Conservation (phyloP, 2,888 invertebrate species). For the Eudemis profundana region DNA sequence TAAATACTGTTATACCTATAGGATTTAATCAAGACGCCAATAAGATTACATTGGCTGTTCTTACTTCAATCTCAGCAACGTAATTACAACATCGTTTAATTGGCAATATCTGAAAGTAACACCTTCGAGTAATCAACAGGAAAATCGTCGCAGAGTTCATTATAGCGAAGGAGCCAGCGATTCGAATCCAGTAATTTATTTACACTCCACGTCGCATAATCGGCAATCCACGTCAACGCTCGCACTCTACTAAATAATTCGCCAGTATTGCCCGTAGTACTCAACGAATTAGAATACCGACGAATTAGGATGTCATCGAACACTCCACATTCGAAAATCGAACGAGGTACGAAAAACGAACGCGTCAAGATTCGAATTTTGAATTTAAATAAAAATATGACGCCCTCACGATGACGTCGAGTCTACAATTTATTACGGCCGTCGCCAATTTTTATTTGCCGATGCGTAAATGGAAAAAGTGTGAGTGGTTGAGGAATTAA, state of each 20-base stretch:
- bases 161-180: slow-evolving; percentile 29
- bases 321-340: slow-evolving; percentile 62
- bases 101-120: slow-evolving; percentile 38
- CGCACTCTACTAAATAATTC: slow-evolving; percentile 43
- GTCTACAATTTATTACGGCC: slow-evolving; percentile 78
- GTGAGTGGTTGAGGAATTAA: slow-evolving; percentile 54
- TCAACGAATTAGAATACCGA: slow-evolving; percentile 50
- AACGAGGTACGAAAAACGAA: too few relatives aligned
- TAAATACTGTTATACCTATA: slow-evolving; percentile 1
- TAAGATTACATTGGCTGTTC: slow-evolving; percentile 17
- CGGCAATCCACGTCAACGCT: slow-evolving; percentile 42
- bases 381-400: slow-evolving; percentile 77
- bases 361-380: slow-evolving; percentile 73
- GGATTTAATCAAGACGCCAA: slow-evolving; percentile 11
- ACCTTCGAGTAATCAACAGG: slow-evolving; percentile 26
- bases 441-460: slow-evolving; percentile 56
- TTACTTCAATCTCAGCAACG: slow-evolving; percentile 3
- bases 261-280: slow-evolving; percentile 8
- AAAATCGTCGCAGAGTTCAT: slow-evolving; percentile 34
- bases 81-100: slow-evolving; percentile 27
- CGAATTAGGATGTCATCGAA: slow-evolving; percentile 57
- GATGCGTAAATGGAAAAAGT: slow-evolving; percentile 47
- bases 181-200: slow-evolving; percentile 40
- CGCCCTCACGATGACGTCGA: slow-evolving; percentile 76
- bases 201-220: slow-evolving; percentile 42